A percentile compares a stretch with the other conserved stretches of the same genome.
Evolutionary conservation across 1,140 invertebrate species (phyloP).

Genomic region (Drosophila arizonae): DNA sequence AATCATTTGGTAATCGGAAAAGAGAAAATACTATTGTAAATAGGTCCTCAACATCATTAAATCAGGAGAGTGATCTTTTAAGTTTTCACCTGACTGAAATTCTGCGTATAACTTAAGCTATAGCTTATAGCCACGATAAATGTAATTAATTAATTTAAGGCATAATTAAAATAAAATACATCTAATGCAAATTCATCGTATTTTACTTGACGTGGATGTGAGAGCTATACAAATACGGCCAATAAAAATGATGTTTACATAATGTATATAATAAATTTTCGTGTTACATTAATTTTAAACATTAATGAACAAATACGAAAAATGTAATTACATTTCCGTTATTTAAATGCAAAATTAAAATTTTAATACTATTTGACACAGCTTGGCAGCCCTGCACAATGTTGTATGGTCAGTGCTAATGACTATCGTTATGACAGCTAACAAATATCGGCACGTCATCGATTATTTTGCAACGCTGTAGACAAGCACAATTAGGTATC

Average conservation of each 20-base stretch:
- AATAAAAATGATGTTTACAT: too few relatives aligned
- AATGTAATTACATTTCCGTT: background rate
- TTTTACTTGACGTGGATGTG: background rate
- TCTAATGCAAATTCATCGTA: too few relatives aligned
- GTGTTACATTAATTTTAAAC: too few relatives aligned
- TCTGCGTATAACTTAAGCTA: constrained; percentile 32
- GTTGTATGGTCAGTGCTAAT: too few relatives aligned
- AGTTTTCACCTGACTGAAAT: constrained; percentile 59
- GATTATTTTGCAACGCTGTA: constrained; percentile 40
- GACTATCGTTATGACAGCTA: background rate
- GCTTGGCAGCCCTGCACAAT: constrained; percentile 9
- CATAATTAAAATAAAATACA: background rate
- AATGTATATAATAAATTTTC: too few relatives aligned
- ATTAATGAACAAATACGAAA: background rate
- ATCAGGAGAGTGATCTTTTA: constrained; percentile 43
- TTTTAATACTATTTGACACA: background rate
- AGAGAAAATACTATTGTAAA: background rate
- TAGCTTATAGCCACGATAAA: background rate
- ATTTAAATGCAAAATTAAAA: background rate
- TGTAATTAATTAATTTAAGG: background rate
- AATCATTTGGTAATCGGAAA: constrained; percentile 18
- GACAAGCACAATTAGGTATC: constrained; percentile 25
- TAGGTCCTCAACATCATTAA: background rate
- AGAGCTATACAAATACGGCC: background rate
- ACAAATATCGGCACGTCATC: constrained; percentile 23